Evolutionary conservation across 2,888 invertebrate species (phyloP), one percentile per base, ranked within the genome.

Genomic region (Lottia gigantea): DNA sequence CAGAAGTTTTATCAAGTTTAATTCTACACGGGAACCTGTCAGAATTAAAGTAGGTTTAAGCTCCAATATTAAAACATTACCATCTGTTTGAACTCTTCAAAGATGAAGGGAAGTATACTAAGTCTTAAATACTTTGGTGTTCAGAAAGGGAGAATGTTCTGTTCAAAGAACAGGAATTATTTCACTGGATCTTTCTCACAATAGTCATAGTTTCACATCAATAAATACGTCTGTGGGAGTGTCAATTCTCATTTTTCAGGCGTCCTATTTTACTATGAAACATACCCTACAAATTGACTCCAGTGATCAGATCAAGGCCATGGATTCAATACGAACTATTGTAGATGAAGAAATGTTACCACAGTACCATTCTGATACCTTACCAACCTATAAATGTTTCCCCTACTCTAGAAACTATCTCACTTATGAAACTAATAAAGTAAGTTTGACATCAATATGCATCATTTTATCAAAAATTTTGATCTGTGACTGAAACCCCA

Each of bases 341-440:
- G 66, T 82, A 40, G 82, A 83, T 66, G 70, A 78, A 8, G 66
- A 76, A 6, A 73, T 71, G 8, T 78, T 84, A 62, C 76, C 77
- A 2, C 47, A 31, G 62, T 68, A 72, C 26, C 78, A 77, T 61
- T 68, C 73, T 8, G 64, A 73, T 1, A 70, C 61, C 19, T 76
- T 82, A 40, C 76, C 77, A 12, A 71, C 73, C 61, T 79, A 80
- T 16, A 72, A 77, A 64, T 82, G 83, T 66, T 83, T 85, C 72
- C 75, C 81, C 2, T 85, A 81, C 75, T 75, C 79, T 12, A 67
- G 68, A 3, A 74, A 77, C 40, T 85, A 84, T 70, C 74, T 84
- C 7, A 82, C 81, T 25, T 82, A 79, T 74, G 85, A 84, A 74
- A 82, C 82, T 19, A 84, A 83, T 73, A 83, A 79, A 77, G 84